Evolutionary conservation across 2,113 vertebrate genomes (phyloP).

Genomic region (Onychostoma macrolepis): DNA sequence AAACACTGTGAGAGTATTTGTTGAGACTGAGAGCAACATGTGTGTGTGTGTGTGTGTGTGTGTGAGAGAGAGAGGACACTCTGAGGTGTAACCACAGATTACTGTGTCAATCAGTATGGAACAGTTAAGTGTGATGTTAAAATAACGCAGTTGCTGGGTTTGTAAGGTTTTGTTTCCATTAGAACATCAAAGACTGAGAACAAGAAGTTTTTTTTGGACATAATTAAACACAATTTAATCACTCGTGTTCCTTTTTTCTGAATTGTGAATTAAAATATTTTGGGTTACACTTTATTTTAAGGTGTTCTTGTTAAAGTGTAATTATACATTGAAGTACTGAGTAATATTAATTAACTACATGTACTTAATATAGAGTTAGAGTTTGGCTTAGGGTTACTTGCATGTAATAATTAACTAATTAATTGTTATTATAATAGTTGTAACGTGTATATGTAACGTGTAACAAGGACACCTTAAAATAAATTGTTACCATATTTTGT

Average conservation of each 20-base stretch:
- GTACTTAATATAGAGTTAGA: too few relatives aligned
- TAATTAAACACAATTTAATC: neutral
- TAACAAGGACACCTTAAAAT: neutral
- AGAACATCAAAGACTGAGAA: neutral
- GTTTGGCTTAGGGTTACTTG: too few relatives aligned
- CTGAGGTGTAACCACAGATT: constrained; percentile 29
- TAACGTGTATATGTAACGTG: too few relatives aligned
- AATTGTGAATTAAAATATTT: neutral
- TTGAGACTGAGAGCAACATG: constrained; percentile 72
- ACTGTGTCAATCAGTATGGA: constrained; percentile 34
- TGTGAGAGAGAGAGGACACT: constrained; percentile 18
- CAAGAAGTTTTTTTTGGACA: neutral
- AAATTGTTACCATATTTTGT: neutral
- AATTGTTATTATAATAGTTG: too few relatives aligned
- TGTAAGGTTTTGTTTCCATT: constrained; percentile 8
- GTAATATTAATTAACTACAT: too few relatives aligned
- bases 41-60: constrained; percentile 24
- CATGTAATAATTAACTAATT: too few relatives aligned
- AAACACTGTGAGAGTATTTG: constrained; percentile 69
- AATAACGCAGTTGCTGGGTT: constrained; percentile 4
- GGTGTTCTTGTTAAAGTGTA: too few relatives aligned
- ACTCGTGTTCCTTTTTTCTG: neutral
- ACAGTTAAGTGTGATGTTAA: constrained; percentile 36
- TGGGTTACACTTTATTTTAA: too few relatives aligned
- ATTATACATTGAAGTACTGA: too few relatives aligned